Conservation (phyloP, 2,888 invertebrate genomes). For the Halocaridina rubra region DNA sequence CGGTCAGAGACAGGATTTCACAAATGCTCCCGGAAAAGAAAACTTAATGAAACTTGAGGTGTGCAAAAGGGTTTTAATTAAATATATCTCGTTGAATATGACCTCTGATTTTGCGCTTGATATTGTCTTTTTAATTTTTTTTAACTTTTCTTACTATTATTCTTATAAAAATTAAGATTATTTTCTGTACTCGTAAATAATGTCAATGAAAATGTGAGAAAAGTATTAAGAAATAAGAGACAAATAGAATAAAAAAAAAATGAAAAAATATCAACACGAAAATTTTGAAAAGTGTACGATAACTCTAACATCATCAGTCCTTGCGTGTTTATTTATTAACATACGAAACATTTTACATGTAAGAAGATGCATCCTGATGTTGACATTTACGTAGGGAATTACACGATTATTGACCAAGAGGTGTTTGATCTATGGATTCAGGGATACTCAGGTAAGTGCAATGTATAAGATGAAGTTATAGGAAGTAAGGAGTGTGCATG, state of each 20-base stretch:
- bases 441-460: constrained; percentile 85
- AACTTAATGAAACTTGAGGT: too few relatives aligned
- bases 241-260: not conserved
- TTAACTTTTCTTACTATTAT: not conserved
- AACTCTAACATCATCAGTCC: not conserved
- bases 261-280: not conserved
- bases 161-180: not conserved
- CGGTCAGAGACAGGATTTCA: too few relatives aligned
- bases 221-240: not conserved
- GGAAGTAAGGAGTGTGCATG: too few relatives aligned
- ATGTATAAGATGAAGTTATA: too few relatives aligned
- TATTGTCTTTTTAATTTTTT: not conserved
- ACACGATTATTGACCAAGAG: constrained; percentile 48
- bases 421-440: constrained; percentile 55
- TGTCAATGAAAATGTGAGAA: not conserved
- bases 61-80: too few relatives aligned
- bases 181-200: not conserved
- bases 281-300: not conserved
- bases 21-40: too few relatives aligned
- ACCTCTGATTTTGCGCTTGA: not conserved
- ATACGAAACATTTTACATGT: not conserved
- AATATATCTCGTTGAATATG: not conserved
- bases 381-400: constrained; percentile 47
- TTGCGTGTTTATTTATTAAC: not conserved
- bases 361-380: constrained; percentile 35